Evolutionary conservation across 2,113 vertebrate genomes (phyloP), one percentile per base, ranked within the genome.

Genomic region (Orthonyx spaldingii): DNA sequence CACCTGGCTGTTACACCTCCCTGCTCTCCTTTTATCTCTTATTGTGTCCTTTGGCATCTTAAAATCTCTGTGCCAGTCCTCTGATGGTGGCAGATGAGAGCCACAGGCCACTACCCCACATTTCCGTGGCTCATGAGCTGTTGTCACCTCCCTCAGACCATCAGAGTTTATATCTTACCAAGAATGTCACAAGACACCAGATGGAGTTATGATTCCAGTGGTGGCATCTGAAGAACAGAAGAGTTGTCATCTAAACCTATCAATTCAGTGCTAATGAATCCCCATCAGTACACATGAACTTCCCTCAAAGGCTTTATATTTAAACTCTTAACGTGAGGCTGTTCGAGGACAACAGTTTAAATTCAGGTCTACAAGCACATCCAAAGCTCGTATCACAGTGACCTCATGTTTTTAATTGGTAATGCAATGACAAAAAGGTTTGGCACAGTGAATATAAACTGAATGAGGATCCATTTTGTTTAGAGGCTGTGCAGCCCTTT

Each of bases 1-100:
- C 13, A 37, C 10, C 5, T 69, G 10, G 2, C 23, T 3, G 0
- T 27, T 37, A 16, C 6, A 64, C 2, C 13, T 53, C 27, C 17
- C 21, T 42, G 5, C 16, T 39, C 13, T 46, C 7, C n/a, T 23
- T 37, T 30, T 3, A 20, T 15, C 32, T 71, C 20, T 22, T n/a
- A 13, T 72, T 50, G 53, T 35, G 27, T 8, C 7, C 21, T 49
- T 41, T 69, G 30, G 7, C 49, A 28, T 32, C 24, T 28, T n/a
- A 18, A 71, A 52, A 87, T 33, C 52, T 61, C 35, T 42, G 28
- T 57, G 9, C 30, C 46, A 37, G 16, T 11, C 4, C 13, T 22
- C 18, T 1, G 2, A 16, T 3, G 42, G 33, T 23, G 57, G 14
- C 44, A 84, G 35, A 16, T 11, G n/a, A 23, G 5, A 74, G 13